Base-by-base conservation (phyloP, 2,888 invertebrate genomes). In the Acleris laterana region DNA sequence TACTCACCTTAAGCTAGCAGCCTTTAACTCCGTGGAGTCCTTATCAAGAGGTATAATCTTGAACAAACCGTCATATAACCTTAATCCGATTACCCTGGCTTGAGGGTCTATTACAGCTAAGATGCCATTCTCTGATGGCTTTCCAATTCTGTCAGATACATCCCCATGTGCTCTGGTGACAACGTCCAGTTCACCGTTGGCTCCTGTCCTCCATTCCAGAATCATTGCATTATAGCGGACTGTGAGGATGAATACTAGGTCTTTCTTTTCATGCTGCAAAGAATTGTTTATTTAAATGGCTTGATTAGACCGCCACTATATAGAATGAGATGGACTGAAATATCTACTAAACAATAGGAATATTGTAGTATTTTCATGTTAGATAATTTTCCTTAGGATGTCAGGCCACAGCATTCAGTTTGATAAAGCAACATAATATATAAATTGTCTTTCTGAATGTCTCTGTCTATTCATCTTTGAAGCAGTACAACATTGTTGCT, bases 141-240 rank as follows among this genome's bases (percentile, higher is more conserved):
- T 97, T 0, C 99, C 99, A 71, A 99, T 98, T 68, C 97, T 94
- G 87, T 99, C 99, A 1, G 98, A 96, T 1, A 99, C 98, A 94
- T 98, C 98, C 4, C 99, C 99, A 84, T 99, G 98, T 4, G 99
- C 99, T 84, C 97, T 96, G 1, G 99, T 99, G 58, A 98, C 95
- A 25, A 99, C 98, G 82, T 98, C 98, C 63, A 99, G 94, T 68
- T 98, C 98, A 5, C 96, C 96, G 71, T 95, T 95, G 16, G 90
- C 80, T 4, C 93, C 93, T 53, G 95, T 95, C 59, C 94, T 94
- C 89, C 98, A 99, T 89, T 99, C 98, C 71, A 99, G 89, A 79
- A 99, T 98, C 97, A 99, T 99, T 2, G 99, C 98, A 94, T 99
- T 98, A 84, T 98, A 98, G 53, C 99, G 95, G 53, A 96, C 95